These are phyloP conservation scores for Hedya salicella DNA, from an alignment of 2,888 invertebrate genomes.

Conservation along the genomic window DNA sequence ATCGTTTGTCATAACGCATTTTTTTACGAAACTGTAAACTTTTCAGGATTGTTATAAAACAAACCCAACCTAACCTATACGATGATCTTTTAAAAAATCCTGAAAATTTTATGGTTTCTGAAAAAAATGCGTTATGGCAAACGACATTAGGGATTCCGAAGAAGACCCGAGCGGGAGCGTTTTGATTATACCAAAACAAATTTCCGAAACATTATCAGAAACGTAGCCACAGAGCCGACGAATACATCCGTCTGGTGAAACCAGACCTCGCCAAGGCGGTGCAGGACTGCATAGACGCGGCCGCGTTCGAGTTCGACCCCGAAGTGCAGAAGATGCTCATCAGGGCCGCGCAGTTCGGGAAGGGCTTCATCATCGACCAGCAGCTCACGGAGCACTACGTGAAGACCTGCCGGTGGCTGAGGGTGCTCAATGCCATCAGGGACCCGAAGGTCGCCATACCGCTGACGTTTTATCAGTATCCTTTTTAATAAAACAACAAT, in stretches of 20 bases:
- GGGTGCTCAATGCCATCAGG: constrained; percentile 96
- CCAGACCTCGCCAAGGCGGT: constrained; percentile 93
- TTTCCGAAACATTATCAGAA: constrained; percentile 83
- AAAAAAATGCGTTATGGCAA: no score
- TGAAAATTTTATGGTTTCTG: no score
- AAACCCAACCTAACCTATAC: no score
- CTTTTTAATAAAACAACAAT: no score
- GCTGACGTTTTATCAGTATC: constrained; percentile 95
- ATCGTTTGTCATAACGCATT: no score
- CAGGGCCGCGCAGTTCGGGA: constrained; percentile 97
- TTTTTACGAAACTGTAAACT: no score
- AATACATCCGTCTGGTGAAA: constrained; percentile 95
- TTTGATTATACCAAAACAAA: no score
- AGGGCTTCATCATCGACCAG: constrained; percentile 92
- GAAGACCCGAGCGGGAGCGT: no score
- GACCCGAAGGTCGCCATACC: constrained; percentile 95
- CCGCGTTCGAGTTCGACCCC: constrained; percentile 94
- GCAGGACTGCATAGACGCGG: constrained; percentile 96
- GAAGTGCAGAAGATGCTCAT: constrained; percentile 95
- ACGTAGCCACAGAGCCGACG: constrained; percentile 96
- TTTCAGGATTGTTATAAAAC: no score
- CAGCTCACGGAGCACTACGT: constrained; percentile 91
- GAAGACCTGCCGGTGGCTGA: constrained; percentile 92
- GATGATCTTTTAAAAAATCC: no score
- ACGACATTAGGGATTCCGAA: no score